Conservation (phyloP, 2,797 vertebrate species). For the Halcyon smyrnensis region DNA sequence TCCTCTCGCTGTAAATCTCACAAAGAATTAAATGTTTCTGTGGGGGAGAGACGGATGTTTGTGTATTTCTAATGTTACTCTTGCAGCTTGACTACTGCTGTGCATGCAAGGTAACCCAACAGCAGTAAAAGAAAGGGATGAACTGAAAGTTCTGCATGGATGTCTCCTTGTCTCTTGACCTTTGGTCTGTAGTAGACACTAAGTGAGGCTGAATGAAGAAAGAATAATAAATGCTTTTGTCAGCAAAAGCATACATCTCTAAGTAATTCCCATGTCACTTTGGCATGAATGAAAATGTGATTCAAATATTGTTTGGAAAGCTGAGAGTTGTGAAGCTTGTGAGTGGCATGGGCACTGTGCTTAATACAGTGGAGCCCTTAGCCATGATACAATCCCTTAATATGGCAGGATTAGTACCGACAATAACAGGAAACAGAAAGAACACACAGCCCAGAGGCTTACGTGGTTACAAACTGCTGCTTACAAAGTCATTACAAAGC, state of each 20-base stretch:
- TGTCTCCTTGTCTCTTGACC: neutral
- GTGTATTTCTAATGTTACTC: neutral
- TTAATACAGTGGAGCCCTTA: neutral
- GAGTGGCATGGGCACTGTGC: neutral
- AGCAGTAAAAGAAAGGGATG: neutral
- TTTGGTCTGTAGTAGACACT: neutral
- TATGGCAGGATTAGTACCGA: neutral
- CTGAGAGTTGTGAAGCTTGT: neutral
- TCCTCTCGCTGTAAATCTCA: constrained; percentile 18
- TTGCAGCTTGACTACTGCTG: neutral
- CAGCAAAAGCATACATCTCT: neutral
- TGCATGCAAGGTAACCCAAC: neutral
- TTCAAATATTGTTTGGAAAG: constrained; percentile 3
- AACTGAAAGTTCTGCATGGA: neutral
- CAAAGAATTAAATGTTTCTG: neutral
- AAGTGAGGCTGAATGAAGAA: neutral
- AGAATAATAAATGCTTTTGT: constrained; percentile 24
- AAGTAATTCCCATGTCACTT: neutral
- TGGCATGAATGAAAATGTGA: constrained; percentile 2
- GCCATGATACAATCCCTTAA: neutral
- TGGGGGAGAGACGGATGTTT: neutral
- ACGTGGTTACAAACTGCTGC: neutral
- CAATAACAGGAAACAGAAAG: neutral
- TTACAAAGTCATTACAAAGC: neutral
- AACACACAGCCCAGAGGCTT: neutral